These are phyloP conservation scores for Ophiothrix spiculata DNA, from an alignment of 35 echinoderm and acorn worm species.

Conservation along the genomic window DNA sequence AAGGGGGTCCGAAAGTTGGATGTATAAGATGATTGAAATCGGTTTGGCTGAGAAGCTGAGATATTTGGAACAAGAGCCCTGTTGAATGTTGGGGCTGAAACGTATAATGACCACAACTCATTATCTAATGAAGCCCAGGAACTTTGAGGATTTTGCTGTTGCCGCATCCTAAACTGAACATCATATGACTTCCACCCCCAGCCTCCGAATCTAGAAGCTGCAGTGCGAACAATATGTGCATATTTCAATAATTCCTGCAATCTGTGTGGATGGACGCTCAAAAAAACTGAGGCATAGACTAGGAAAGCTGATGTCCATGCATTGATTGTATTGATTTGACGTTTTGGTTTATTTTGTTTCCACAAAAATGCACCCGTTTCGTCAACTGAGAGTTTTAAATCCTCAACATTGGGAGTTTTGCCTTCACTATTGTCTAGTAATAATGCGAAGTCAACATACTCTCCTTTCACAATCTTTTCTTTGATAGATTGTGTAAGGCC, in stretches of 20 bases:
- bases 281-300: neutral
- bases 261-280: too few relatives aligned
- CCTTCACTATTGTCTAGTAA: neutral
- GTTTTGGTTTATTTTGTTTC: neutral
- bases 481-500: neutral
- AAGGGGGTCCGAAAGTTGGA: too few relatives aligned
- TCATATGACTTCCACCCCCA: too few relatives aligned
- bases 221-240: neutral
- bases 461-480: neutral
- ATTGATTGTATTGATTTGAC: neutral
- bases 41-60: too few relatives aligned
- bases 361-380: neutral
- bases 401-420: neutral
- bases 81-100: too few relatives aligned
- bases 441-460: neutral
- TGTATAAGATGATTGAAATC: too few relatives aligned
- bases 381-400: neutral
- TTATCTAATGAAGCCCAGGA: too few relatives aligned
- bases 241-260: too few relatives aligned
- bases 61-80: too few relatives aligned
- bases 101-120: too few relatives aligned
- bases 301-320: neutral
- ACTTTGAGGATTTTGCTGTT: too few relatives aligned
- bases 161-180: too few relatives aligned
- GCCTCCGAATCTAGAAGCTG: neutral